Conservation (phyloP, 2,888 invertebrate species). For the Chaitophorus viminalis region DNA sequence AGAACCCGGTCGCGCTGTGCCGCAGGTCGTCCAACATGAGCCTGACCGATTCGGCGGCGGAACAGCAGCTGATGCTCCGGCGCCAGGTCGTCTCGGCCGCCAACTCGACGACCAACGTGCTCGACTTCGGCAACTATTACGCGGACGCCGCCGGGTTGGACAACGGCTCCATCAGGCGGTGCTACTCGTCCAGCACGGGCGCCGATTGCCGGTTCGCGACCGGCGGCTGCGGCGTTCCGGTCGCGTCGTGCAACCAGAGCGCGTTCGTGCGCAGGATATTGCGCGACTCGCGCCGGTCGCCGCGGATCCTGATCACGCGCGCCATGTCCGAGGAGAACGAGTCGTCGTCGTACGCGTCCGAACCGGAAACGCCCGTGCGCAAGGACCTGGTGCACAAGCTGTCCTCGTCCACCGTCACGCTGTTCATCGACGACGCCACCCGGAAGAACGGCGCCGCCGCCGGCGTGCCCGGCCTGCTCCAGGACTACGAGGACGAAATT, state of each 20-base stretch:
- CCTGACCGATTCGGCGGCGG: conserved; percentile 6
- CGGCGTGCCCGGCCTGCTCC: not conserved
- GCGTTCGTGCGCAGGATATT: conserved; percentile 55
- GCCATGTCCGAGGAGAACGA: conserved; percentile 80
- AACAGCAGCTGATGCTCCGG: conserved; percentile 63
- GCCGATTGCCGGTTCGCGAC: not conserved
- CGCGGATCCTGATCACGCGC: conserved; percentile 78
- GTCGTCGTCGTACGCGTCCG: conserved; percentile 63
- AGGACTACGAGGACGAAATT: conserved; percentile 26
- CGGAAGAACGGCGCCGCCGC: not conserved
- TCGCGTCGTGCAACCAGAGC: conserved; percentile 66
- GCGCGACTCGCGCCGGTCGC: conserved; percentile 70
- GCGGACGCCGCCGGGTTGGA: not conserved
- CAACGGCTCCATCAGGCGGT: conserved; percentile 28
- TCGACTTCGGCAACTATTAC: conserved; percentile 54
- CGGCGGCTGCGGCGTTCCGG: conserved; percentile 62
- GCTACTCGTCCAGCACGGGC: conserved; percentile 39
- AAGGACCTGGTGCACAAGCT: conserved; percentile 61
- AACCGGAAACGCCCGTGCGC: conserved; percentile 63
- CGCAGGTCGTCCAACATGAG: conserved; percentile 65
- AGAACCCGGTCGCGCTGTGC: conserved; percentile 60
- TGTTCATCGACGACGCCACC: conserved; percentile 61
- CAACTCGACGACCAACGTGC: conserved; percentile 54
- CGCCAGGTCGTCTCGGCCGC: conserved; percentile 66
- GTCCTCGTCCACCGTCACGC: conserved; percentile 63